phyloP scores from a whole-genome alignment of 2,888 invertebrate species.

The Microchrysa polita region DNA sequence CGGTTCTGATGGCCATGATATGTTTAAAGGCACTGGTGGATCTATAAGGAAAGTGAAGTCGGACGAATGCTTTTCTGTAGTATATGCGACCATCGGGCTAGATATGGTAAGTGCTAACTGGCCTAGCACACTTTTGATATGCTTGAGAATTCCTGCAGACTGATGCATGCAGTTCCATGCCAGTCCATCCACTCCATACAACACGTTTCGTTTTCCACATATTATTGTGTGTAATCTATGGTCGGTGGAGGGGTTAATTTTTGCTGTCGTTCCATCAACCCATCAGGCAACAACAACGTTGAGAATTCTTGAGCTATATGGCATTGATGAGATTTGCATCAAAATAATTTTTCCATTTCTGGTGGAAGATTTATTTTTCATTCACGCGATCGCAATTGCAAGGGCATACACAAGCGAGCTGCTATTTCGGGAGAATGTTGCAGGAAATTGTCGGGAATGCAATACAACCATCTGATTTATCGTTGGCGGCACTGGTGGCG shows the following conservation, averaged over 20 bases:
- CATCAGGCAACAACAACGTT: not conserved
- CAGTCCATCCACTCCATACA: too few species aligned
- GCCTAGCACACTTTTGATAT: too few species aligned
- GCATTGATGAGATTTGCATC: constrained; percentile 28
- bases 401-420: not conserved
- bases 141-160: too few species aligned
- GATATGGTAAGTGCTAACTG: too few species aligned
- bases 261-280: not conserved
- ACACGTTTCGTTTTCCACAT: too few species aligned
- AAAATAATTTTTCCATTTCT: constrained; percentile 6
- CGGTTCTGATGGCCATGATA: not conserved
- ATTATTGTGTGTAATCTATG: not conserved
- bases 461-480: not conserved
- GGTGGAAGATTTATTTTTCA: not conserved
- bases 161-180: too few species aligned
- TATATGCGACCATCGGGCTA: not conserved
- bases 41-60: too few species aligned
- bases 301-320: not conserved
- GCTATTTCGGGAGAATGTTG: constrained; percentile 5
- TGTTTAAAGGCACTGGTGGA: too few species aligned
- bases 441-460: constrained; percentile 1
- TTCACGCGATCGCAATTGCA: not conserved
- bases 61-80: not conserved
- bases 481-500: too few species aligned
- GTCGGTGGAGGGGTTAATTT: not conserved